Evolutionary conservation across 2,888 invertebrate genomes (phyloP).

Genomic region (Lycia hirtaria): DNA sequence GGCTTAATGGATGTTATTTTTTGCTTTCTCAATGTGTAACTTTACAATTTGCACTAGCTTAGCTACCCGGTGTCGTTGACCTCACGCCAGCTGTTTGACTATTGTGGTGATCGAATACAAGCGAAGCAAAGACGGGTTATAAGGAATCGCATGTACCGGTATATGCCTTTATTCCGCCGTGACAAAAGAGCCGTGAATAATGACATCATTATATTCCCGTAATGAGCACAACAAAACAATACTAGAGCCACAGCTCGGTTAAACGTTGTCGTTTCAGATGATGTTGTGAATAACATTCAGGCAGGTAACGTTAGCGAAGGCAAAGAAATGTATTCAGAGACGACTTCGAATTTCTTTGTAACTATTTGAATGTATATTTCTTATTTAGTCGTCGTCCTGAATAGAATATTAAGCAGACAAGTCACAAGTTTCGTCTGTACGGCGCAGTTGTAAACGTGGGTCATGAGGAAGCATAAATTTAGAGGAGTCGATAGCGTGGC

Average conservation of each 20-base stretch:
- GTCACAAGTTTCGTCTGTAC: slow-evolving; percentile 59
- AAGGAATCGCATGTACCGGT: slow-evolving; percentile 75
- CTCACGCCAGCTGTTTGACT: slow-evolving; percentile 81
- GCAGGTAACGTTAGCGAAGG: slow-evolving; percentile 39
- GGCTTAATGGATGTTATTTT: slow-evolving; percentile 72
- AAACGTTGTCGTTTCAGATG: slow-evolving; percentile 44
- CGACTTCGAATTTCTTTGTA: slow-evolving; percentile 45
- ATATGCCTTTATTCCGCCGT: slow-evolving; percentile 71
- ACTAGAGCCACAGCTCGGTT: slow-evolving; percentile 32
- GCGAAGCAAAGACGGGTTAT: slow-evolving; percentile 73
- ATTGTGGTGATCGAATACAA: slow-evolving; percentile 63
- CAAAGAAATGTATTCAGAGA: slow-evolving; percentile 43
- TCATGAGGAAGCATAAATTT: slow-evolving; percentile 84
- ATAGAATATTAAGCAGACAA: slow-evolving; percentile 67
- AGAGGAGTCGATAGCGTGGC: slow-evolving; percentile 71
- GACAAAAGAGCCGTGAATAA: slow-evolving; percentile 81
- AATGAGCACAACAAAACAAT: slow-evolving; percentile 63
- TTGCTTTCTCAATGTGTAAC: slow-evolving; percentile 73
- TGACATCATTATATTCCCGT: slow-evolving; percentile 75
- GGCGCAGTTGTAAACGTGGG: slow-evolving; percentile 66
- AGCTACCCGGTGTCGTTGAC: slow-evolving; percentile 74
- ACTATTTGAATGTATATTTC: slow-evolving; percentile 59
- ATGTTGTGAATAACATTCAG: slow-evolving; percentile 37
- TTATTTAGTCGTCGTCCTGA: slow-evolving; percentile 55
- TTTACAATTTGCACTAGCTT: slow-evolving; percentile 81